These are phyloP conservation scores for Calyptomena viridis DNA, from an alignment of 2,113 vertebrate species.

Conservation along the genomic window DNA sequence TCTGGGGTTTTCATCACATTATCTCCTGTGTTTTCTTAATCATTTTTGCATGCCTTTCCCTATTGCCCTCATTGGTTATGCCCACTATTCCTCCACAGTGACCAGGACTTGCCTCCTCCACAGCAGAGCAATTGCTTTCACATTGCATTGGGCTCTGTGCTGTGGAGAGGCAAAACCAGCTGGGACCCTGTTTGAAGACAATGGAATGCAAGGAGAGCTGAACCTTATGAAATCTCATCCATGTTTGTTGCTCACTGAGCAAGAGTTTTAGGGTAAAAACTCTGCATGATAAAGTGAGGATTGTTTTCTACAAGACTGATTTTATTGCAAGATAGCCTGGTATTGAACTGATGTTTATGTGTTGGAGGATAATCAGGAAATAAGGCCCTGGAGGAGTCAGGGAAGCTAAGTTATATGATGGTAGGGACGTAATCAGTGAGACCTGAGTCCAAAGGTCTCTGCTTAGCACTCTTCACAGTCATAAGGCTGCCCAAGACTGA, in stretches of 20 bases:
- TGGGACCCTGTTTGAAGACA: neutral
- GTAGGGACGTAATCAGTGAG: neutral
- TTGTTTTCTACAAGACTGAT: neutral
- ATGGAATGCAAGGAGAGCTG: neutral
- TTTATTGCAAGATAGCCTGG: neutral
- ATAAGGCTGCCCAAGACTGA: neutral
- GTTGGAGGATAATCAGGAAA: neutral
- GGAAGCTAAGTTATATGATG: neutral
- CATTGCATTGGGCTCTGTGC: rapidly evolving
- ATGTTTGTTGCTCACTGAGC: rapidly evolving
- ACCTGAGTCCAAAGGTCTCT: neutral
- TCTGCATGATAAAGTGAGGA: neutral
- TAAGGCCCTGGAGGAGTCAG: neutral
- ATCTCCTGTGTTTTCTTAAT: neutral
- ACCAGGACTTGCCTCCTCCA: neutral
- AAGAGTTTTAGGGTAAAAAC: neutral
- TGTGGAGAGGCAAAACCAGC: neutral
- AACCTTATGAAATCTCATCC: neutral
- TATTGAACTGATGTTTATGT: rapidly evolving
- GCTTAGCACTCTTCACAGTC: neutral
- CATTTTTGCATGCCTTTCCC: neutral
- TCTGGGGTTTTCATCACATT: neutral
- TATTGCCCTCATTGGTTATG: neutral
- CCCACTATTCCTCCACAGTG: neutral
- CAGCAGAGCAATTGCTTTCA: neutral